These are phyloP conservation scores for Adelosebastes latens DNA, from an alignment of 2,797 vertebrate species.

Conservation along the genomic window DNA sequence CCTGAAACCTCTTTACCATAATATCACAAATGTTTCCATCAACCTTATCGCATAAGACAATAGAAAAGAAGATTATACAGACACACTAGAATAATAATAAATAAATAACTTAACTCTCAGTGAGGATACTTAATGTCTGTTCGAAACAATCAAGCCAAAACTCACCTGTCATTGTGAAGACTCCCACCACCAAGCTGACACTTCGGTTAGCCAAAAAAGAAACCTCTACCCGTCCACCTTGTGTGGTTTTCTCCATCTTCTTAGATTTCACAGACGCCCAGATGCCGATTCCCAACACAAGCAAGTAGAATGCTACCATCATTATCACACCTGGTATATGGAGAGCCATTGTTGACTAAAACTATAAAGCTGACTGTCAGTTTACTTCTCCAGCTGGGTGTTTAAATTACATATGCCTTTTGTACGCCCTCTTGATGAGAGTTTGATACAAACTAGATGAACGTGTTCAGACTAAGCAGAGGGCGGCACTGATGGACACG, in stretches of 20 bases:
- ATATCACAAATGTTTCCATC: too few relatives aligned
- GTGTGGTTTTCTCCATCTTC: neutral
- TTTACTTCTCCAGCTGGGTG: too few relatives aligned
- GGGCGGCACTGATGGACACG: too few relatives aligned
- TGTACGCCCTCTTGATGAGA: too few relatives aligned
- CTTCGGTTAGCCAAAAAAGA: neutral
- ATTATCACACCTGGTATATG: neutral
- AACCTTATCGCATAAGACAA: neutral
- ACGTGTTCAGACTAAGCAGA: too few relatives aligned
- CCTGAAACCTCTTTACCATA: neutral
- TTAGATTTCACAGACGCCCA: neutral
- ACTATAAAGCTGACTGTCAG: accelerated
- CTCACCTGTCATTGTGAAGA: neutral
- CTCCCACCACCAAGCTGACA: neutral
- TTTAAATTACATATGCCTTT: too few relatives aligned
- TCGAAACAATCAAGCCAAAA: neutral
- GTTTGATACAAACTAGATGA: too few relatives aligned
- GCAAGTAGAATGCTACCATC: neutral
- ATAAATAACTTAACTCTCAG: neutral
- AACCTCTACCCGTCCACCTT: neutral
- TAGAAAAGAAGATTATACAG: neutral
- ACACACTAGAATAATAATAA: neutral
- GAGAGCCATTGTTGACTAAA: neutral
- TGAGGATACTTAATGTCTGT: neutral
- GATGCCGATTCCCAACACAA: neutral